These are phyloP conservation scores for Andrena haemorrhoa DNA, from an alignment of 2,888 invertebrate genomes.

Conservation along the genomic window DNA sequence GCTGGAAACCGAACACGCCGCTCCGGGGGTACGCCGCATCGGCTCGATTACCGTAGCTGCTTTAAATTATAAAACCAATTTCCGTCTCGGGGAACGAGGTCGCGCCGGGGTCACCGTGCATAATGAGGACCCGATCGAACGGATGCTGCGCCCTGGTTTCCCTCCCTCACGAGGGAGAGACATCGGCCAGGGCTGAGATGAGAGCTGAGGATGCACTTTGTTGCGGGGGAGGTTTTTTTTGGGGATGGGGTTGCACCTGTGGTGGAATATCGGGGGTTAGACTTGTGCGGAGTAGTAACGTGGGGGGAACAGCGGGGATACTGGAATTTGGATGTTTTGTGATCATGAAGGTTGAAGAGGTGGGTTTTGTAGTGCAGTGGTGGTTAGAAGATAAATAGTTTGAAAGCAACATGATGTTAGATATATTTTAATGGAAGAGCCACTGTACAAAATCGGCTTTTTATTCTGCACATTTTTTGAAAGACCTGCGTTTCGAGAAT, in stretches of 20 bases:
- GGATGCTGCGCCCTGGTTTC: conserved; percentile 78
- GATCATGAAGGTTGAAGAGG: background rate
- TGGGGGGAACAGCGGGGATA: background rate
- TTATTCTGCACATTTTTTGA: no score
- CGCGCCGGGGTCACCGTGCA: conserved; percentile 69
- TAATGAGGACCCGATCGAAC: conserved; percentile 74
- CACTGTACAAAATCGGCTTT: no score
- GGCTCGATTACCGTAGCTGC: conserved; percentile 69
- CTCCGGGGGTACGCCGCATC: conserved; percentile 25
- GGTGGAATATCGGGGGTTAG: background rate
- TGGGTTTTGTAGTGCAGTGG: background rate
- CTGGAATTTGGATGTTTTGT: background rate
- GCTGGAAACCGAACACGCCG: conserved; percentile 53
- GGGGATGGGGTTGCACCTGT: background rate
- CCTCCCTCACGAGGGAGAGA: conserved; percentile 50
- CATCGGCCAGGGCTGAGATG: conserved; percentile 59
- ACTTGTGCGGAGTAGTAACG: background rate
- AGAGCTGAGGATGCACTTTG: conserved; percentile 66
- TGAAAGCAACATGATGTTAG: no score
- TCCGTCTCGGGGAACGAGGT: conserved; percentile 74
- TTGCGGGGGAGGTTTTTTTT: conserved; percentile 27
- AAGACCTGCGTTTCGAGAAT: no score
- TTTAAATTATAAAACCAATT: conserved; percentile 82
- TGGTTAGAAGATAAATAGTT: no score
- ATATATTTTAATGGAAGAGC: no score